Evolutionary conservation across 2,797 vertebrate species (phyloP).

Genomic region (Anas bernieri): DNA sequence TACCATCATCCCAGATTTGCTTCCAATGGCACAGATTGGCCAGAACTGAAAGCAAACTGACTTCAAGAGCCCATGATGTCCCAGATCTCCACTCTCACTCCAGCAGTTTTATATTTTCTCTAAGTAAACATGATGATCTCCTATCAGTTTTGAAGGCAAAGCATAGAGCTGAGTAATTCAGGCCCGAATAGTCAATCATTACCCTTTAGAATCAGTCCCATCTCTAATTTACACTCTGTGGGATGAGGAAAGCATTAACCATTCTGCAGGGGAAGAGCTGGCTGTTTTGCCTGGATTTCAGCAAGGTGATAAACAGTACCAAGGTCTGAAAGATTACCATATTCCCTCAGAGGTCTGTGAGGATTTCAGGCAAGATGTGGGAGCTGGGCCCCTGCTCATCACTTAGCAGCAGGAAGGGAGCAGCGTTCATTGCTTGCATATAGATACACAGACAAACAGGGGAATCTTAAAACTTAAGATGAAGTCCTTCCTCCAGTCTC

Average conservation of each 20-base stretch:
- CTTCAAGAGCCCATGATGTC: background rate
- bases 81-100: background rate
- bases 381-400: background rate
- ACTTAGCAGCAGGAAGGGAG: background rate
- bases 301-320: background rate
- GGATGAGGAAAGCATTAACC: no score
- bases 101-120: background rate
- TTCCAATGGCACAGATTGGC: background rate
- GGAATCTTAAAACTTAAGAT: background rate
- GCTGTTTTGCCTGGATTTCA: no score
- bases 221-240: background rate
- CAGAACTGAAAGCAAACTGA: background rate
- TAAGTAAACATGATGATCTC: background rate
- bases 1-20: background rate
- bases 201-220: background rate
- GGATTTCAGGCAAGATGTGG: background rate
- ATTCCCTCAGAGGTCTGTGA: background rate
- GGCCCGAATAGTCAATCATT: background rate
- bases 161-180: background rate
- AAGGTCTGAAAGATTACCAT: background rate
- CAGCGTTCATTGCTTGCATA: background rate
- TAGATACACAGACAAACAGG: background rate
- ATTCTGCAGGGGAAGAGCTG: no score
- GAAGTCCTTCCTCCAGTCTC: background rate
- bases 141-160: background rate